Evolutionary conservation across 2,888 invertebrate species (phyloP).

Genomic region (Leptopilina syphax): DNA sequence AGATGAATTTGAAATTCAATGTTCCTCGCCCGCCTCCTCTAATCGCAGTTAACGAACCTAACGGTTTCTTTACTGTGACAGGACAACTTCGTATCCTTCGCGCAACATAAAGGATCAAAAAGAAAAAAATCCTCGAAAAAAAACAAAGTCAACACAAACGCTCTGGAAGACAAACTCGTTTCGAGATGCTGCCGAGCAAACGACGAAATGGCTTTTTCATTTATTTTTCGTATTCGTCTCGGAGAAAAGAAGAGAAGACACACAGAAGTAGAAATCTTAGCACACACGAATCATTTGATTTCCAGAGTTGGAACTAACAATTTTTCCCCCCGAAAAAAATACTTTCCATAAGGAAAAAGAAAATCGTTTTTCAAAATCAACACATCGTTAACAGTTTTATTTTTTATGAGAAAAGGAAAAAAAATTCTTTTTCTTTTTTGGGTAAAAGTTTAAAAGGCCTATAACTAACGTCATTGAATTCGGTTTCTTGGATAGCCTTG

Average conservation of each 20-base stretch:
- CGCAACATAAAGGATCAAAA: constrained; percentile 27
- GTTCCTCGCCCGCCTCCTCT: constrained; percentile 1
- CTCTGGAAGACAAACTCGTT: constrained; percentile 32
- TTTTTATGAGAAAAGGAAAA: not conserved
- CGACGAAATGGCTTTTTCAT: constrained; percentile 13
- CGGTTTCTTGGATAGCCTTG: not conserved
- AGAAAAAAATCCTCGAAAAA: no score
- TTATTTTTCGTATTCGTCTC: constrained; percentile 2
- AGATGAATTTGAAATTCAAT: constrained; percentile 37
- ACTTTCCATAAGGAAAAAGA: not conserved
- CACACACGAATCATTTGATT: constrained; percentile 5
- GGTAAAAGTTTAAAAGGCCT: not conserved
- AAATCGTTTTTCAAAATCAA: no score
- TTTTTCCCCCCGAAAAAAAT: not conserved
- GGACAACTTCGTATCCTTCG: constrained; percentile 31
- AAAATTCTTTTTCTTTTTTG: not conserved
- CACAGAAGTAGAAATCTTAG: not conserved
- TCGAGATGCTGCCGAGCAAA: constrained; percentile 24
- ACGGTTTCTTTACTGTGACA: constrained; percentile 30
- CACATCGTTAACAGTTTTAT: not conserved
- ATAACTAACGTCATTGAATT: constrained; percentile 1
- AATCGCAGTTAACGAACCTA: constrained; percentile 41
- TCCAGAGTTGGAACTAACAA: not conserved
- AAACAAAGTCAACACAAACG: not conserved
- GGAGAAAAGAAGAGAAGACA: no score